These are phyloP conservation scores for Lontra canadensis DNA, from an alignment of 2,113 vertebrate species.

Conservation along the genomic window DNA sequence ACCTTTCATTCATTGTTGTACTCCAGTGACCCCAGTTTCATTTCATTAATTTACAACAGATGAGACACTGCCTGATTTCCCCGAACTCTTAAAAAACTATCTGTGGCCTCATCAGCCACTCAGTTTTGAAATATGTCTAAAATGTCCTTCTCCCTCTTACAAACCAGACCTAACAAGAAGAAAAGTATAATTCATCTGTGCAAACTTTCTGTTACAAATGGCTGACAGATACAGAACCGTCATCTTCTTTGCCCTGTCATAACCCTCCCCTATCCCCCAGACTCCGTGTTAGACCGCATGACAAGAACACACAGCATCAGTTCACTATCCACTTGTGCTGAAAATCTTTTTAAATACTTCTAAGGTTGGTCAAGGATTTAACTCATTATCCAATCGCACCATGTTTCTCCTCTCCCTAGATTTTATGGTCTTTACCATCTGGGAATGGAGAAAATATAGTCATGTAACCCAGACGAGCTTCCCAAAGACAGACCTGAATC, in stretches of 20 bases:
- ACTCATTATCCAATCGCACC: background rate
- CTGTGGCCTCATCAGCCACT: conserved; percentile 23
- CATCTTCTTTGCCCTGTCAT: background rate
- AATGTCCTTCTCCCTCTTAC: conserved; percentile 27
- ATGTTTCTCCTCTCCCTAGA: background rate
- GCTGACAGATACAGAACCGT: background rate
- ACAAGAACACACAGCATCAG: background rate
- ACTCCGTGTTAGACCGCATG: background rate
- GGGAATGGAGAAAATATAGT: background rate
- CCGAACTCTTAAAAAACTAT: conserved; percentile 8
- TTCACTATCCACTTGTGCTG: background rate
- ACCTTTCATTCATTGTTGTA: conserved; percentile 65
- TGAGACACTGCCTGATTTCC: conserved; percentile 45
- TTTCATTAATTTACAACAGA: conserved; percentile 69
- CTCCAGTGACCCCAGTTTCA: conserved; percentile 53
- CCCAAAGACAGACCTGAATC: background rate
- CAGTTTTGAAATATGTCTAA: conserved; percentile 43
- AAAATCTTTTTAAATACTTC: background rate
- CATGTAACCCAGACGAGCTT: rapidly evolving
- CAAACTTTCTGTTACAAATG: background rate
- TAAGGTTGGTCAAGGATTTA: background rate
- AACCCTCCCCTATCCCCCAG: background rate
- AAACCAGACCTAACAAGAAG: background rate
- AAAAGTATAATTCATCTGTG: background rate
- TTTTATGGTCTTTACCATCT: background rate